phyloP scores from a whole-genome alignment of 2,797 vertebrate genomes.

The Lagodon rhomboides region DNA sequence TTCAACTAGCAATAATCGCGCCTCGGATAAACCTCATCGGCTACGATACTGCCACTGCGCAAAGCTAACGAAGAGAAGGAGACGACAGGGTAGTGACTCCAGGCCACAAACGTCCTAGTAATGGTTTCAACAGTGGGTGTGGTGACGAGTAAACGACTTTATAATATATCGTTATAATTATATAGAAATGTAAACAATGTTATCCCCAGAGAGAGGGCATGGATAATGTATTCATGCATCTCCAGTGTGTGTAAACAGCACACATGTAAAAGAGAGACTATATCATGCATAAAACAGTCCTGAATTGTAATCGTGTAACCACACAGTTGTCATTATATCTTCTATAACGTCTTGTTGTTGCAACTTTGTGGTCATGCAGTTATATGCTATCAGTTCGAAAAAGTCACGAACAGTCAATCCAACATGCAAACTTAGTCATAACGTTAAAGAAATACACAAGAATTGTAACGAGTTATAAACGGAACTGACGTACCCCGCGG shows the following conservation, averaged over 20 bases:
- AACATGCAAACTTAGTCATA: not conserved
- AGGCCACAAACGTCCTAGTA: not conserved
- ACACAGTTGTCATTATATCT: not conserved
- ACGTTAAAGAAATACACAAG: not conserved
- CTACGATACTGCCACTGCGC: constrained; percentile 62
- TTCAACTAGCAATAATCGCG: constrained; percentile 72
- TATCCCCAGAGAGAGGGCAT: not conserved
- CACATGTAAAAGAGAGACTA: not conserved
- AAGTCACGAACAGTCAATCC: not conserved
- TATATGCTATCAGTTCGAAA: not conserved
- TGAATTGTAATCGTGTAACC: not conserved
- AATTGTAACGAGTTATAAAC: not conserved
- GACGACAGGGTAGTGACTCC: not conserved
- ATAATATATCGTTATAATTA: not conserved
- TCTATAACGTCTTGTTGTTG: too few species aligned
- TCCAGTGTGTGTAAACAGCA: too few species aligned
- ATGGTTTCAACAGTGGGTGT: not conserved
- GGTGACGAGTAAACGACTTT: not conserved
- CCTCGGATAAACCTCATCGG: constrained; percentile 80
- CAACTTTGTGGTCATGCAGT: not conserved
- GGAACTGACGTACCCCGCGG: not conserved
- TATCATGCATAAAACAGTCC: not conserved
- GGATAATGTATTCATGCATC: not conserved
- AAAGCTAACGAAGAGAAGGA: accelerated
- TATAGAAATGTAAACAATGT: not conserved